Evolutionary conservation across 2,888 invertebrate genomes (phyloP), one percentile per base, ranked within the genome.

Genomic region (Papilio elwesi): DNA sequence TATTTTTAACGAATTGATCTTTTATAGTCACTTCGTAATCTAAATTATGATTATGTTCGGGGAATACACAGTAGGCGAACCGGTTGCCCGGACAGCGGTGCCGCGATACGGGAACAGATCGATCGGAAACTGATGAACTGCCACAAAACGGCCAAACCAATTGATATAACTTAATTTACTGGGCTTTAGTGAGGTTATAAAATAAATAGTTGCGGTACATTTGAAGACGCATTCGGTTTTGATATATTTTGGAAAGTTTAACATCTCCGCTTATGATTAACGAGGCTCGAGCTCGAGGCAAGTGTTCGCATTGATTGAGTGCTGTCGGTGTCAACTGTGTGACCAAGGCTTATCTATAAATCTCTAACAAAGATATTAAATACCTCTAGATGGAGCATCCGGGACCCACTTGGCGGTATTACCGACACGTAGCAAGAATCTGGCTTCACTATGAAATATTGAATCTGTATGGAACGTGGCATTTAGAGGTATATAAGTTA

Each of bases 1-100:
- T 73, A 69, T 65, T 73, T 73, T 69, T 65, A 69, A 59, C 68
- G 68, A 65, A 73, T 65, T 26, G 65, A 59, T 73, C 38, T 72
- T 68, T 73, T 68, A 69, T 65, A 57, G 73, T 68, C 57, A 59
- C n/a, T 65, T 43, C 16, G 57, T 69, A 73, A 69, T 64, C 65
- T 73, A 57, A 73, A 73, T 69, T 69, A 57, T 65, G 73, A 69
- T 69, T 51, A 65, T 65, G 55, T 64, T 47, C 51, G 57, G 59
- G n/a, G 13, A 55, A 36, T 38, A 13, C 38, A 16, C 64, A 15
- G 73, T 52, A 51, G 68, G 15, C 43, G 57, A 59, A 73, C 73
- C 63, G 73, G 72, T 68, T 38, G 10, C 13, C n/a, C 59, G 59
- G 38, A n/a, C n/a, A n/a, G n/a, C n/a, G n/a, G n/a, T n/a, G n/a